A percentile compares a stretch with the other conserved stretches of the same genome.
Evolutionary conservation across 2,888 invertebrate species (phyloP).

Genomic region (Pherbina coryleti): DNA sequence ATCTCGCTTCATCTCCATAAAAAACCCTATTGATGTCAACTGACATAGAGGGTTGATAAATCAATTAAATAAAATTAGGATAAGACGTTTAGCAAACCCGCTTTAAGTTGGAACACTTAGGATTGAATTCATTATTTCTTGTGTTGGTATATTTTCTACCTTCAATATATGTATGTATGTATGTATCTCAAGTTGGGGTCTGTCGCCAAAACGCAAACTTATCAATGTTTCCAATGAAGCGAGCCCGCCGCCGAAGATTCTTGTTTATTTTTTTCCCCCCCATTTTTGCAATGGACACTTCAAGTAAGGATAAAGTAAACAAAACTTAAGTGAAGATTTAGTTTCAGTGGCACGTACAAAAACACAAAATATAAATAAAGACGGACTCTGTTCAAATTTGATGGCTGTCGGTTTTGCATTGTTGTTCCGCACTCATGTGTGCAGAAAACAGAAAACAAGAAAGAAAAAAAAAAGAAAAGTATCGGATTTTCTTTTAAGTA

Average conservation of each 20-base stretch:
- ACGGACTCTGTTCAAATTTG: not conserved
- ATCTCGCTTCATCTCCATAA: too few relatives aligned
- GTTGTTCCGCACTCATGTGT: not conserved
- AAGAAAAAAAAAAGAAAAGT: not conserved
- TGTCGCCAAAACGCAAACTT: not conserved
- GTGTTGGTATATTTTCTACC: not conserved
- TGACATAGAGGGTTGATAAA: too few relatives aligned
- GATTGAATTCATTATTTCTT: not conserved
- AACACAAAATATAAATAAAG: constrained; percentile 2
- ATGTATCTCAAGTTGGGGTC: not conserved
- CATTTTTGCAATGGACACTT: not conserved
- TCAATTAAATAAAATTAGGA: too few relatives aligned
- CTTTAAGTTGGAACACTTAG: too few relatives aligned
- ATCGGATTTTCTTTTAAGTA: constrained; percentile 1
- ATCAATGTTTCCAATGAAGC: not conserved
- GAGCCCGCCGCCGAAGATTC: not conserved
- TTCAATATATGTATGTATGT: not conserved
- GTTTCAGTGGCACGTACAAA: constrained; percentile 22
- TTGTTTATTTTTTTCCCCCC: not conserved
- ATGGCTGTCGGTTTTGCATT: constrained; percentile 8
- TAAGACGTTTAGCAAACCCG: too few relatives aligned
- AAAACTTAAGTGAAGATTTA: constrained; percentile 17
- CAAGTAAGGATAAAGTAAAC: not conserved
- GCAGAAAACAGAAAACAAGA: not conserved
- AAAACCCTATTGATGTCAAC: too few relatives aligned